These are phyloP conservation scores for Eleutherodactylus coqui DNA, from an alignment of 2,797 vertebrate species.

Conservation along the genomic window DNA sequence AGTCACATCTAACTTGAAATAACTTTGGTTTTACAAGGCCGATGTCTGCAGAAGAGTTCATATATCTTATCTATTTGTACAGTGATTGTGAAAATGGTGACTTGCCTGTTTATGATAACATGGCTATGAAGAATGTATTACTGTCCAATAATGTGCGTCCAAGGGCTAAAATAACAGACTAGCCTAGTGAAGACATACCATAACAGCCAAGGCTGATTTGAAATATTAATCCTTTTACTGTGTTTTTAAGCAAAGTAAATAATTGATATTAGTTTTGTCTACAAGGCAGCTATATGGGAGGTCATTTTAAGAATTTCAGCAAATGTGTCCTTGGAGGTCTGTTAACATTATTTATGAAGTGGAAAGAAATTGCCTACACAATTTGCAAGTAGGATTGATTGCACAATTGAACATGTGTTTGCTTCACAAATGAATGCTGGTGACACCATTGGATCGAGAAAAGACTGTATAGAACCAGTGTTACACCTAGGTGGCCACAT, in stretches of 20 bases:
- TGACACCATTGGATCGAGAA: no score
- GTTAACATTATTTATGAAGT: not conserved
- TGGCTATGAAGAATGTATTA: conserved; percentile 30
- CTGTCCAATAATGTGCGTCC: conserved; percentile 4
- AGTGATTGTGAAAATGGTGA: conserved; percentile 2
- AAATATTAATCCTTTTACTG: conserved; percentile 12
- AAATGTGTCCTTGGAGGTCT: not conserved
- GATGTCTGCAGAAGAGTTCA: not conserved
- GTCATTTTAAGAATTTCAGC: not conserved
- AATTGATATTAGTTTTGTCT: not conserved
- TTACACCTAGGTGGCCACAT: no score
- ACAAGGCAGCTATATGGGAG: not conserved
- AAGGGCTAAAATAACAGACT: conserved; percentile 42
- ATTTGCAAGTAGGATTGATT: not conserved
- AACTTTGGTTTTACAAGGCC: not conserved
- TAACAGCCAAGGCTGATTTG: not conserved
- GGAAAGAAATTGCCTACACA: not conserved
- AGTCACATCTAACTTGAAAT: not conserved
- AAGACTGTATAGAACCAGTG: no score
- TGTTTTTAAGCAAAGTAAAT: conserved; percentile 30
- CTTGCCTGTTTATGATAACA: conserved; percentile 18
- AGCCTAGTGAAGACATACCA: conserved; percentile 19
- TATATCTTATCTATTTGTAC: conserved; percentile 17
- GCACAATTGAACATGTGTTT: no score
- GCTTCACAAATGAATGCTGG: no score